Base-by-base conservation (phyloP, 2,888 invertebrate genomes). In the Priocnemis perturbator region DNA sequence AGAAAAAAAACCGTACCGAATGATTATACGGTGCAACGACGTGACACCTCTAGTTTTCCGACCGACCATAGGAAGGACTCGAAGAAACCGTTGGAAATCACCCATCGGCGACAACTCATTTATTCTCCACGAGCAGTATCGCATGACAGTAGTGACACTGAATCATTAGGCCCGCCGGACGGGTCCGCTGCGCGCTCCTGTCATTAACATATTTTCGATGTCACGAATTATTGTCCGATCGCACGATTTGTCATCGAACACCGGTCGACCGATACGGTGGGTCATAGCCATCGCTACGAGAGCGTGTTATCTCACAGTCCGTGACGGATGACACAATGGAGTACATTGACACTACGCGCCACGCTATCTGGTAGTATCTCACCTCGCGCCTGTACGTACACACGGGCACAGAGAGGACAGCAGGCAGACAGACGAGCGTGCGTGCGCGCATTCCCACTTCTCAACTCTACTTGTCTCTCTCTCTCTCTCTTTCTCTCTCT, bases 331-430 rank as follows among this genome's bases (percentile, higher is more conserved):
- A 82, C 83, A 81, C 84, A 81, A 82, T 82, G 79, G 79, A 81
- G 83, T 83, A 79, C 83, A 79, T 83, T 84, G 83, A 84, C 84
- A 84, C 82, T 81, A 73, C 78, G 73, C 83, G 81, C 78, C 74
- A 64, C 68, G 71, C 75, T 79, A 83, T 82, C 81, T 78, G 77
- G 69, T 76, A 77, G 76, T 76, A 77, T 81, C 77, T 80, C 74
- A 74, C 74, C 62, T 79, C 75, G 53, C 11, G 37, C 37, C 37
- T 37, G 37, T 37, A 37, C 37, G 37, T 37, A 37, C 37, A 37
- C 56, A 65, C 69, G 57, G 59, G 64, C 56, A 37, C 37, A 37
- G 52, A 53, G 19, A 30, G 30, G 21, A n/a, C n/a, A n/a, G n/a
- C n/a, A n/a, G n/a, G n/a, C n/a, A n/a, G n/a, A n/a, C 58, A 11